Percentiles rank a stretch among this genome's conserved stretches.
Evolutionary conservation across 2,113 vertebrate genomes (phyloP).

Genomic region (Taxidea taxus): DNA sequence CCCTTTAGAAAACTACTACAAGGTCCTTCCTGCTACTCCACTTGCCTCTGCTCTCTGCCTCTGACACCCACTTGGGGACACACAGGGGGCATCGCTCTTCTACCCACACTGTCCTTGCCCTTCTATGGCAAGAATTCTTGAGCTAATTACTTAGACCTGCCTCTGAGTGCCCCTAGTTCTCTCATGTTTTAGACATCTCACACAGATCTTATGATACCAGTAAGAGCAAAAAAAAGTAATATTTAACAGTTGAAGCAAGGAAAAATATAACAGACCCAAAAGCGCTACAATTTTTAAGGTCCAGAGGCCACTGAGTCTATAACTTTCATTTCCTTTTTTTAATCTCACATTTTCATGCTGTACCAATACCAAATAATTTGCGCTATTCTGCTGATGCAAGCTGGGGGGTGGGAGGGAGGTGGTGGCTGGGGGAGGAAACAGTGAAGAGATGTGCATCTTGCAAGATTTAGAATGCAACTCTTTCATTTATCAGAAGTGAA

Average conservation of each 20-base stretch:
- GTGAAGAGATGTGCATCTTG: not conserved
- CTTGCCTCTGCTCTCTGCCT: not conserved
- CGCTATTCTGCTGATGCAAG: conserved; percentile 36
- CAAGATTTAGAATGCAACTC: conserved; percentile 43
- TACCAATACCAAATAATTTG: conserved; percentile 42
- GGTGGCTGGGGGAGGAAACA: not conserved
- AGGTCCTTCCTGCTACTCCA: rapidly evolving
- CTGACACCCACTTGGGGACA: not conserved
- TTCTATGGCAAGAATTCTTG: not conserved
- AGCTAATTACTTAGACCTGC: not conserved
- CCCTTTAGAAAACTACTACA: not conserved
- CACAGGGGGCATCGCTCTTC: rapidly evolving
- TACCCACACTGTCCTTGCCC: not conserved
- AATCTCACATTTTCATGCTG: conserved; percentile 30
- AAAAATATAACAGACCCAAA: conserved; percentile 11
- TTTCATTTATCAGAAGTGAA: conserved; percentile 46
- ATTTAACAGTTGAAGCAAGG: not conserved
- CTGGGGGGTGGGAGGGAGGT: not conserved
- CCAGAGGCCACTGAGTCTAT: not conserved
- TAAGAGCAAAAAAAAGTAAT: not conserved
- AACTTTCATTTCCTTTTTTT: conserved; percentile 41
- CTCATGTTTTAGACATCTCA: not conserved
- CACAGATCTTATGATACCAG: not conserved
- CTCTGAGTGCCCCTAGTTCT: not conserved
- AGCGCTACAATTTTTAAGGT: not conserved